Percentiles rank a stretch among this genome's conserved stretches.
Conservation (phyloP, 2,797 vertebrate genomes). For the Enteromius anoplus region DNA sequence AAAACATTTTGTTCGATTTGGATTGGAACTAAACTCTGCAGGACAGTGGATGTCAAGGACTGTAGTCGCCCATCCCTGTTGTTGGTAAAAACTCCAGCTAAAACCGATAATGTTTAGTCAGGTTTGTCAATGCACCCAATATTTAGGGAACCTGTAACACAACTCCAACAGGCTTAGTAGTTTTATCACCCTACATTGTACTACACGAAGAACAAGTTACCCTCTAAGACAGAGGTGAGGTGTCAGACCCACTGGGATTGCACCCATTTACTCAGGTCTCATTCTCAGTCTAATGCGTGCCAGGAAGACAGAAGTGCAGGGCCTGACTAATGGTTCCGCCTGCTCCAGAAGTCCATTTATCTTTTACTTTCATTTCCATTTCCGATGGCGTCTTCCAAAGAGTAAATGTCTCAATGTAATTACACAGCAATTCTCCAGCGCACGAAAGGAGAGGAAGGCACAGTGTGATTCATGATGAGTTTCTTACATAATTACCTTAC, state of each 20-base stretch:
- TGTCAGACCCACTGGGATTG: background rate
- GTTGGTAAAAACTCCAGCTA: background rate
- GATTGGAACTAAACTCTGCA: background rate
- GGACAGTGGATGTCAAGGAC: background rate
- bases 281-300: background rate
- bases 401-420: slow-evolving; percentile 25
- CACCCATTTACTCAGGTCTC: background rate
- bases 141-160: background rate
- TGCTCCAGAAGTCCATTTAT: slow-evolving; percentile 3
- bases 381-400: background rate
- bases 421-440: slow-evolving; percentile 2
- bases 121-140: background rate
- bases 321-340: slow-evolving; percentile 7
- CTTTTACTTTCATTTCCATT: background rate
- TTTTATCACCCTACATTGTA: background rate
- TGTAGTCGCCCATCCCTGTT: background rate
- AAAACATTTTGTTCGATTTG: background rate
- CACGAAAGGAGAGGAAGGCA: background rate
- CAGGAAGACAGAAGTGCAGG: background rate
- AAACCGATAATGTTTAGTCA: background rate
- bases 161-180: background rate
- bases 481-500: slow-evolving; percentile 5
- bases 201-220: background rate
- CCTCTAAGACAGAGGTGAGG: slow-evolving; percentile 7
- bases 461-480: slow-evolving; percentile 10